A percentile compares a stretch with the other conserved stretches of the same genome.
Conservation (phyloP, 2,888 invertebrate species). For the Abscondita cerata region DNA sequence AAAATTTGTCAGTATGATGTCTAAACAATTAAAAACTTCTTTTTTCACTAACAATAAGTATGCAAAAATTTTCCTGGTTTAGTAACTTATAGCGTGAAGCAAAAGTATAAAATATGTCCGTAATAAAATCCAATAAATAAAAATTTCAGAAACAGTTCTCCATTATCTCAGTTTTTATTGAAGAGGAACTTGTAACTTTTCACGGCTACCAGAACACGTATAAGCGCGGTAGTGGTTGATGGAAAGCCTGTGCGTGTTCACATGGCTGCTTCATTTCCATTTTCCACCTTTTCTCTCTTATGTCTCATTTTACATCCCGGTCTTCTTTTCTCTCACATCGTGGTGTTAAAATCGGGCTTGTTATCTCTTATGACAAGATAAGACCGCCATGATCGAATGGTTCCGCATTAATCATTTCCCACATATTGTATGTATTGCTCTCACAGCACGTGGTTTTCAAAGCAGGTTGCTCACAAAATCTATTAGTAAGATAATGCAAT, state of each 20-base stretch:
- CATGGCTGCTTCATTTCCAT: conserved; percentile 34
- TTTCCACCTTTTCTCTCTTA: conserved; percentile 39
- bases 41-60: too few relatives aligned
- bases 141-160: conserved; percentile 16
- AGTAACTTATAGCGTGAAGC: background rate
- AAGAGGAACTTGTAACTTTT: conserved; percentile 19
- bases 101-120: conserved; percentile 6
- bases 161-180: conserved; percentile 23
- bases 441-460: too few relatives aligned
- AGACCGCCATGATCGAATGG: conserved; percentile 42
- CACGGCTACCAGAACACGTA: conserved; percentile 42
- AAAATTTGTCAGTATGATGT: too few relatives aligned
- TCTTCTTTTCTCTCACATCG: conserved; percentile 30
- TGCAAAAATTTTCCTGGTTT: too few relatives aligned
- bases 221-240: conserved; percentile 40
- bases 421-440: too few relatives aligned
- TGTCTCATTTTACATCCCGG: conserved; percentile 25
- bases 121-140: conserved; percentile 20
- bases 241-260: conserved; percentile 45
- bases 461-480: too few relatives aligned
- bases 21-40: too few relatives aligned
- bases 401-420: conserved; percentile 21
- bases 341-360: conserved; percentile 42
- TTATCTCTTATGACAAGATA: conserved; percentile 44
- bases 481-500: too few relatives aligned